phyloP scores from a whole-genome alignment of 1,140 invertebrate genomes.

The Drosophila rufa region DNA sequence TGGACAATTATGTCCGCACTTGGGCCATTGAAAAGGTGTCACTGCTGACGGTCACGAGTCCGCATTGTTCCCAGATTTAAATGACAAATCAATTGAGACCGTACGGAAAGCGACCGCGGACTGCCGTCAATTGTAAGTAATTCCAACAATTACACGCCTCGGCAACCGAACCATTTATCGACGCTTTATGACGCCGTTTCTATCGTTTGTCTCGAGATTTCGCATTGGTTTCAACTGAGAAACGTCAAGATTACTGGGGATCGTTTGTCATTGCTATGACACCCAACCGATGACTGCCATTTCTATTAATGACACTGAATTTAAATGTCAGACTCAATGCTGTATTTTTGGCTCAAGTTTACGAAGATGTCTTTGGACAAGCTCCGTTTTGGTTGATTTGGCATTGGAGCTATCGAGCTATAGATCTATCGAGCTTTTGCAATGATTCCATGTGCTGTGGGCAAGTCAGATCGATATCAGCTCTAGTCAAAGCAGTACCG shows the following conservation, averaged over 20 bases:
- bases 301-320: constrained; percentile 76
- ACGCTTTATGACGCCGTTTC: constrained; percentile 20
- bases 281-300: constrained; percentile 70
- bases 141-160: constrained; percentile 59
- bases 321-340: constrained; percentile 72
- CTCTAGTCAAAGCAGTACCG: constrained; percentile 10
- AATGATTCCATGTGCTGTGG: constrained; percentile 29
- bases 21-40: constrained; percentile 43
- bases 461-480: constrained; percentile 37
- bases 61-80: constrained; percentile 41
- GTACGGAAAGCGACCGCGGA: constrained; percentile 6
- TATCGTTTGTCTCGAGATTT: constrained; percentile 31
- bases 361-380: constrained; percentile 60
- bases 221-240: constrained; percentile 63
- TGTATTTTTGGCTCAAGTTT: constrained; percentile 37
- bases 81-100: constrained; percentile 53
- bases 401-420: constrained; percentile 40
- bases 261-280: constrained; percentile 72
- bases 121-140: constrained; percentile 50
- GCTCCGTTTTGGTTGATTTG: constrained; percentile 45
- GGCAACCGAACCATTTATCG: constrained; percentile 44
- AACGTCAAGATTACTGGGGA: constrained; percentile 36
- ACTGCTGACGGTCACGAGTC: constrained; percentile 39
- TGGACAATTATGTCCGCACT: constrained; percentile 60
- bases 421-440: constrained; percentile 15